phyloP scores from a whole-genome alignment of 2,113 vertebrate species.

The Heptranchias perlo region DNA sequence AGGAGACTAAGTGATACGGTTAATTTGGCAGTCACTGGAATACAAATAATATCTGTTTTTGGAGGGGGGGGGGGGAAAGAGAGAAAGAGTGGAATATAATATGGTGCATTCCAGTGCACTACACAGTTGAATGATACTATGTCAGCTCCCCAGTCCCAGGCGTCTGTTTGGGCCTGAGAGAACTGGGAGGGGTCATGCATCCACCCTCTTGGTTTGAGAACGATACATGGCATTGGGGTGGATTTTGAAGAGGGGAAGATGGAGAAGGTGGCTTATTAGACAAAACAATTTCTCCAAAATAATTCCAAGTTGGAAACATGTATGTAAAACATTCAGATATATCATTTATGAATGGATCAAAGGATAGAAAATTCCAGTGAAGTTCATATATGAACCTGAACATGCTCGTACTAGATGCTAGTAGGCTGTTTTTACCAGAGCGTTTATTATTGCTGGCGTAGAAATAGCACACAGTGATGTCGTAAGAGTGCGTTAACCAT shows the following conservation, averaged over 20 bases:
- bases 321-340: not conserved
- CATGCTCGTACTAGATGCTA: not conserved
- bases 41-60: not conserved
- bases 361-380: not conserved
- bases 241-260: not conserved
- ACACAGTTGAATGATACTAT: not conserved
- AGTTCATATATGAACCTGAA: not conserved
- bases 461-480: not conserved
- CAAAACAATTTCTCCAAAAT: not conserved
- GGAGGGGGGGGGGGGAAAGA: not conserved
- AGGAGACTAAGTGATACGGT: not conserved
- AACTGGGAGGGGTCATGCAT: not conserved
- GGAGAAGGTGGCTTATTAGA: not conserved
- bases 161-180: not conserved
- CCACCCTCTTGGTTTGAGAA: not conserved
- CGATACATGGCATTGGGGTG: not conserved
- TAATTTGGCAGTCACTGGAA: not conserved
- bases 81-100: not conserved
- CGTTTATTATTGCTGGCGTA: not conserved
- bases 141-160: not conserved
- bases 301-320: not conserved
- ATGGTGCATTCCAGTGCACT: not conserved
- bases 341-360: not conserved
- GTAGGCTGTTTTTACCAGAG: not conserved
- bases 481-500: not conserved